Conservation (phyloP, 2,113 vertebrate genomes). For the Corvus hawaiiensis region DNA sequence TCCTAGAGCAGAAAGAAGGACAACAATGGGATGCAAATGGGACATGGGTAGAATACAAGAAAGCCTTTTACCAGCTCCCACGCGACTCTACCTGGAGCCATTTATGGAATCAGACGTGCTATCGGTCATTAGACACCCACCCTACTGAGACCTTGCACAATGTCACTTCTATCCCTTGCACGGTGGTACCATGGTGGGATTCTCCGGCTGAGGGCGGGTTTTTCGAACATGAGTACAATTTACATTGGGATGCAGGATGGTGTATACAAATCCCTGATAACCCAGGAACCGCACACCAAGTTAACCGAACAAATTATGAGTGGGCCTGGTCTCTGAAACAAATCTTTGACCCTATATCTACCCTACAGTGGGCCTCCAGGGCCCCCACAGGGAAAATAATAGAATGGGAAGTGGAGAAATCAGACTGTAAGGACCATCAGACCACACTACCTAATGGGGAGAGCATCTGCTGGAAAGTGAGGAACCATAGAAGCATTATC, state of each 20-base stretch:
- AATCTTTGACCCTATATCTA: not conserved
- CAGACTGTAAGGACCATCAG: not conserved
- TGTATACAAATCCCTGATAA: slow-evolving; percentile 2
- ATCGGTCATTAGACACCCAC: not conserved
- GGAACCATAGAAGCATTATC: not conserved
- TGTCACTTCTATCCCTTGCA: slow-evolving; percentile 1
- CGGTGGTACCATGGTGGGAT: not conserved
- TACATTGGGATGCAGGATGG: not conserved
- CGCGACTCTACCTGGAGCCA: not conserved
- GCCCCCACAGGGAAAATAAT: not conserved
- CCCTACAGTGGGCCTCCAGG: not conserved
- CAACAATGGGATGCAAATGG: not conserved
- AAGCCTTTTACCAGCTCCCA: not conserved
- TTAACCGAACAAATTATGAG: not conserved
- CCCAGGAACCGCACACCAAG: not conserved
- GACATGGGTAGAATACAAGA: not conserved
- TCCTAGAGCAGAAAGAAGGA: not conserved
- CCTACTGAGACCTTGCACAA: not conserved
- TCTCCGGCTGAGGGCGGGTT: not conserved
- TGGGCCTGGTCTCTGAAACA: slow-evolving; percentile 16
- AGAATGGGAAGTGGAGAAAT: not conserved
- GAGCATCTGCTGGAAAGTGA: slow-evolving; percentile 1
- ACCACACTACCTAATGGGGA: not conserved
- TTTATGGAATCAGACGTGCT: slow-evolving; percentile 3
- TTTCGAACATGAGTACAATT: not conserved